Conservation (phyloP, 2,113 vertebrate genomes). For the Merops nubicus region DNA sequence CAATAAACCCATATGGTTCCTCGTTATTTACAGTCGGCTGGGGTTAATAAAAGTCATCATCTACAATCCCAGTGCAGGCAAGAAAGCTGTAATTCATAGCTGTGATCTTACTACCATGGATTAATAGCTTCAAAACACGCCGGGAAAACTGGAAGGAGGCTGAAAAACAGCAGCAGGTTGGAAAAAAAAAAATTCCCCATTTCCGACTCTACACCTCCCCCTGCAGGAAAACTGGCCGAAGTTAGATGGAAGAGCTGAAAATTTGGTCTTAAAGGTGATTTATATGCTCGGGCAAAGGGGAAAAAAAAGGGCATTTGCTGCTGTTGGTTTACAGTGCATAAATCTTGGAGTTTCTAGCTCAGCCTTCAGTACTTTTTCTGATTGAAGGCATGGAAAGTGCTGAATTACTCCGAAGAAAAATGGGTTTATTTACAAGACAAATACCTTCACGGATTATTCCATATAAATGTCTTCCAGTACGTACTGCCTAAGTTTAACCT, state of each 20-base stretch:
- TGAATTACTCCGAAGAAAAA: not conserved
- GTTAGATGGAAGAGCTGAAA: not conserved
- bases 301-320: not conserved
- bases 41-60: slow-evolving; percentile 60
- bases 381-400: not conserved
- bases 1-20: slow-evolving; percentile 5
- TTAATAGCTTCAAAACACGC: not conserved
- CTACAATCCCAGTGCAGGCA: not conserved
- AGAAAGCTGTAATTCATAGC: slow-evolving; percentile 29
- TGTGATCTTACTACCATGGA: not conserved
- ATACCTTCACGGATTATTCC: not conserved
- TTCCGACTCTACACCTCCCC: slow-evolving; percentile 63
- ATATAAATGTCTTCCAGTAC: not conserved
- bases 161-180: not conserved
- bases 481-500: not conserved
- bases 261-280: not conserved
- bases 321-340: not conserved
- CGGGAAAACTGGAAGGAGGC: not conserved
- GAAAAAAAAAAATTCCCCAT: not conserved
- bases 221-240: slow-evolving; percentile 56
- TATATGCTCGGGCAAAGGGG: not conserved
- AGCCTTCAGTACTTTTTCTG: not conserved
- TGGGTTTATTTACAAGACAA: not conserved
- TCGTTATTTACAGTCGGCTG: slow-evolving; percentile 41
- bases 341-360: not conserved